Conservation (phyloP, 2,113 vertebrate species). For the Engraulis encrasicolus region DNA sequence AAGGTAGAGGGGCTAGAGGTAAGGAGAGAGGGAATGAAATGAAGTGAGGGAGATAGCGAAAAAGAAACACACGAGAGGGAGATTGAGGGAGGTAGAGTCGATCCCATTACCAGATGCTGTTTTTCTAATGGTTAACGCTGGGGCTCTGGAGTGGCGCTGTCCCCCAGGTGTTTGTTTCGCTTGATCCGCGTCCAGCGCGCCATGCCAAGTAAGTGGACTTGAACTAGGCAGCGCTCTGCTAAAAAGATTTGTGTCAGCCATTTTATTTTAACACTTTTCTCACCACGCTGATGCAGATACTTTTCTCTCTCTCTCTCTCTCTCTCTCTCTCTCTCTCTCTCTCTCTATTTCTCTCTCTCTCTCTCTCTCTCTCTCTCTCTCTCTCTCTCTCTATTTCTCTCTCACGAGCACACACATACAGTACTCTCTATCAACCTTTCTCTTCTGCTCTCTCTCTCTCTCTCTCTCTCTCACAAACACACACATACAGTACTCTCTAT, state of each 20-base stretch:
- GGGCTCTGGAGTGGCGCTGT: slow-evolving; percentile 32
- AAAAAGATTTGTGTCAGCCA: slow-evolving; percentile 20
- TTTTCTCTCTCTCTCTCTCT: background rate
- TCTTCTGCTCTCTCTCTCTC: no score
- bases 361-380: no score
- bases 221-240: slow-evolving; percentile 44
- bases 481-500: no score
- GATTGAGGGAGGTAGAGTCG: slow-evolving; percentile 19
- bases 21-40: background rate
- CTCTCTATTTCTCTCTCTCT: no score
- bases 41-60: background rate
- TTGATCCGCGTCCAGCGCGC: slow-evolving; percentile 45
- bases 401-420: no score
- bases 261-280: slow-evolving; percentile 11
- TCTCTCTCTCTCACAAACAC: no score
- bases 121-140: slow-evolving; percentile 38
- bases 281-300: background rate
- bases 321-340: no score
- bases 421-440: no score
- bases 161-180: slow-evolving; percentile 44
- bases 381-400: no score
- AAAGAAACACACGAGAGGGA: background rate
- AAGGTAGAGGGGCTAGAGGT: background rate
- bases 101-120: slow-evolving; percentile 54
- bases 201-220: slow-evolving; percentile 40